Evolutionary conservation across 37 sponge, comb jelly and placozoan genomes (phyloP).

Genomic region (Crambe crambe): DNA sequence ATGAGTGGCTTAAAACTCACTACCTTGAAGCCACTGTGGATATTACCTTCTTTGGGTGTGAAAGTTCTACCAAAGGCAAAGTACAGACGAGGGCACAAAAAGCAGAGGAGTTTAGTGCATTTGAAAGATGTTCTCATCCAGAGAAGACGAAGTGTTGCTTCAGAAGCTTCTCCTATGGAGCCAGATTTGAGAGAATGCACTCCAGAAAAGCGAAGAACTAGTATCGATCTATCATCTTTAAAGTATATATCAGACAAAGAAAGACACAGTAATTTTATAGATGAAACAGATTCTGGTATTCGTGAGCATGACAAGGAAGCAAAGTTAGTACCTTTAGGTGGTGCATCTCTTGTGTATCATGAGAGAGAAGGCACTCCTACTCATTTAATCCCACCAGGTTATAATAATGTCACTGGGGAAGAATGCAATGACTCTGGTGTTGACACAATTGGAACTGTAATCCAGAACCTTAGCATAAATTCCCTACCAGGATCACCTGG

Average conservation of each 20-base stretch:
- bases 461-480: too few relatives aligned
- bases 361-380: neutral
- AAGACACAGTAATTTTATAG: neutral
- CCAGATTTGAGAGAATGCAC: neutral
- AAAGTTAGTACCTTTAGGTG: too few relatives aligned
- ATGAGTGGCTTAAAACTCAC: conserved; percentile 59
- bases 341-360: too few relatives aligned
- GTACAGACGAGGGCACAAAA: neutral
- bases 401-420: neutral
- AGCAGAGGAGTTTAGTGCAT: conserved; percentile 10
- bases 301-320: neutral
- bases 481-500: too few relatives aligned
- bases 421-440: neutral
- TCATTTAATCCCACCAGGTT: neutral
- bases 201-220: neutral
- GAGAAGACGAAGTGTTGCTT: neutral
- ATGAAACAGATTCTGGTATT: neutral
- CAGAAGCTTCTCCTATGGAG: neutral
- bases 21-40: conserved; percentile 48
- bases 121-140: neutral
- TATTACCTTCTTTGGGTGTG: conserved; percentile 24
- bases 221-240: neutral
- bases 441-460: neutral
- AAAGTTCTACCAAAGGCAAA: neutral
- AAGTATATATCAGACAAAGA: neutral